Conservation (phyloP, 2,797 vertebrate genomes). For the Nasua narica region DNA sequence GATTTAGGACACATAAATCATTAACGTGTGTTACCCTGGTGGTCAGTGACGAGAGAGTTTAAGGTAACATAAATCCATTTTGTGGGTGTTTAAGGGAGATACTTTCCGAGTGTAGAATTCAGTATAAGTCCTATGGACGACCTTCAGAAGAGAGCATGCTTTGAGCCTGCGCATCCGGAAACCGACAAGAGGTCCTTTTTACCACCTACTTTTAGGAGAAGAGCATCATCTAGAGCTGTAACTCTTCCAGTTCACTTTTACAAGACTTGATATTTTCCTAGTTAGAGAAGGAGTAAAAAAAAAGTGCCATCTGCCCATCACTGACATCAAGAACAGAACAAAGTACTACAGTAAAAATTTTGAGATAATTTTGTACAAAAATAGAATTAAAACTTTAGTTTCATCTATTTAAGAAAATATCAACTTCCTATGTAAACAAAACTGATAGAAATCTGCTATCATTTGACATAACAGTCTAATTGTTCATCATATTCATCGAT, state of each 20-base stretch:
- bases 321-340: background rate
- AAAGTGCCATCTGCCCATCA: background rate
- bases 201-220: background rate
- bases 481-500: background rate
- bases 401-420: background rate
- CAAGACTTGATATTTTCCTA: background rate
- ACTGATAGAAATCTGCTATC: background rate
- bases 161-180: background rate
- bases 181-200: rapidly evolving
- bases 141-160: background rate
- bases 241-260: background rate
- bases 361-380: background rate
- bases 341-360: background rate
- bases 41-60: slow-evolving; percentile 36
- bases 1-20: slow-evolving; percentile 59
- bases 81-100: slow-evolving; percentile 12
- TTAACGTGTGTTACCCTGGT: background rate
- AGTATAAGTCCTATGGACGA: background rate
- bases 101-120: background rate
- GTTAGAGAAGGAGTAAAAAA: background rate
- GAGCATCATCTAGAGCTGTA: background rate
- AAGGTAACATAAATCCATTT: slow-evolving; percentile 54
- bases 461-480: background rate
- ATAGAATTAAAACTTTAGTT: no score
- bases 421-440: background rate